Conservation (phyloP, 2,113 vertebrate genomes). For the Orientallactaga bullata region DNA sequence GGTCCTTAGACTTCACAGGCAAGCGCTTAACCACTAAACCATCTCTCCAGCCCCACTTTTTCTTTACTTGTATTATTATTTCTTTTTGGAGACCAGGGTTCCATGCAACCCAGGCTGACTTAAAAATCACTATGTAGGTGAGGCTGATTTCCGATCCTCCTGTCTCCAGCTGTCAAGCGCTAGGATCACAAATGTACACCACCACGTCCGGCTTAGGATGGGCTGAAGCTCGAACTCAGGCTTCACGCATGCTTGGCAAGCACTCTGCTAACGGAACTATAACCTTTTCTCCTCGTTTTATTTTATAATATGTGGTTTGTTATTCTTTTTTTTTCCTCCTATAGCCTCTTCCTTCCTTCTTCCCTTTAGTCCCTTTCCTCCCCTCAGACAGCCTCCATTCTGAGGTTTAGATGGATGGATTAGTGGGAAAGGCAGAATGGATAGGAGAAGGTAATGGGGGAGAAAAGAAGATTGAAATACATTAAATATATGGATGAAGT, state of each 20-base stretch:
- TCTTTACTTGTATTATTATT: neutral
- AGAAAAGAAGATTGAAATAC: too few species aligned
- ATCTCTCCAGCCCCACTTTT: too few species aligned
- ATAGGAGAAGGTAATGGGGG: too few species aligned
- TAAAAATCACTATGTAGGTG: neutral
- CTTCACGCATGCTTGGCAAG: neutral
- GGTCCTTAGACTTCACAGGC: too few species aligned
- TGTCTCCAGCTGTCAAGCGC: neutral
- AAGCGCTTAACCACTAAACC: too few species aligned
- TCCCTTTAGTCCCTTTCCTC: too few species aligned
- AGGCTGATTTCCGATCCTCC: neutral
- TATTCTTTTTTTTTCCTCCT: neutral
- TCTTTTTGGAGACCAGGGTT: neutral
- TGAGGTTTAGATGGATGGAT: too few species aligned
- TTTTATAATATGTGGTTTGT: neutral
- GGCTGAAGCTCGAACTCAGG: neutral
- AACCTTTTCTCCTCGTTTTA: neutral
- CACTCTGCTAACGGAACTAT: neutral
- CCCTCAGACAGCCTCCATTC: neutral
- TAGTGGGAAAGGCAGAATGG: too few species aligned
- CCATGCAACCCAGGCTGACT: too few species aligned
- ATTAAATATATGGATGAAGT: too few species aligned
- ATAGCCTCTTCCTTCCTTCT: neutral
- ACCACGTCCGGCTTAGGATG: neutral
- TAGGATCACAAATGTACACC: neutral